phyloP scores from a whole-genome alignment of 1,140 invertebrate species.

The Orchestia grillus region DNA sequence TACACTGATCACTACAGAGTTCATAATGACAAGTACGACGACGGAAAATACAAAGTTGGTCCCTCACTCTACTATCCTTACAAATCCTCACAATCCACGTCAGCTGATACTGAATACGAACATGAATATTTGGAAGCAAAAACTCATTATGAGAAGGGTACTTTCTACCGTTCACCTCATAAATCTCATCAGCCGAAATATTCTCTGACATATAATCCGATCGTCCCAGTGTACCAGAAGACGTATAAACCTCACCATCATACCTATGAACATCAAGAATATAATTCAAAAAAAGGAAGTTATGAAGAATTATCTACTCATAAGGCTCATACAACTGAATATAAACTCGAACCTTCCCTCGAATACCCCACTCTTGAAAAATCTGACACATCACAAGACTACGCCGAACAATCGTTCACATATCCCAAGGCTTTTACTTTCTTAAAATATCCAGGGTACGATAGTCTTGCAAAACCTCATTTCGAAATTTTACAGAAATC shows the following conservation, averaged over 20 bases:
- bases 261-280: background rate
- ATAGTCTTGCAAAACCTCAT: background rate
- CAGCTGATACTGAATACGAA: slow-evolving; percentile 10
- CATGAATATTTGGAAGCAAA: slow-evolving; percentile 9
- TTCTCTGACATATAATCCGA: background rate
- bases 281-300: background rate
- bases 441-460: background rate
- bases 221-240: background rate
- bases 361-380: slow-evolving; percentile 9
- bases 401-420: background rate
- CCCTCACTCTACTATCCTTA: slow-evolving; percentile 7
- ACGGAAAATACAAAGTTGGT: background rate
- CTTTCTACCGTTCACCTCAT: background rate
- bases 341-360: background rate
- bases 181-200: background rate
- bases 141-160: slow-evolving; percentile 10
- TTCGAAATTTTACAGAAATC: background rate
- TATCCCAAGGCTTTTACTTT: slow-evolving; percentile 24
- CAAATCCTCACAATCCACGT: background rate
- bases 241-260: background rate
- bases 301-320: background rate
- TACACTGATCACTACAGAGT: background rate
- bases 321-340: background rate
- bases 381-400: background rate
- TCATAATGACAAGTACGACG: slow-evolving; percentile 1